Base-by-base conservation (phyloP, 2,888 invertebrate genomes). In the Resseliella maxima region DNA sequence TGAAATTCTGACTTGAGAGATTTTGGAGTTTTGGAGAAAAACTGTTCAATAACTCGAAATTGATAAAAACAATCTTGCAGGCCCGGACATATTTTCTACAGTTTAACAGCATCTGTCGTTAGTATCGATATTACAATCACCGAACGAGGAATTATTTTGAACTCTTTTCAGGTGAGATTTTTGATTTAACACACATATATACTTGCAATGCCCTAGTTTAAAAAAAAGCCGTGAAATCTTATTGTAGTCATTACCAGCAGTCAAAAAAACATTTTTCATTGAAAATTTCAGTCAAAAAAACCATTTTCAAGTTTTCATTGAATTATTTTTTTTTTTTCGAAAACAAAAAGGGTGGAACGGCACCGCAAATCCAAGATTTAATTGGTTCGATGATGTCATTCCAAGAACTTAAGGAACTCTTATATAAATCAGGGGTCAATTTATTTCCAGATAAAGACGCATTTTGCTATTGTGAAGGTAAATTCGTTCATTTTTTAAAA, bases 381-480 rank as follows among this genome's bases (percentile, higher is more conserved):
- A 88, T 91, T 85, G 91, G 91, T 24, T 89, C 89, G 87, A 89
- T 89, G 0, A 50, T 90, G 2, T 89, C 89, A 0, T 87, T 91
- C 50, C 86, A 88, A n/a, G 90, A 90, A 64, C 88, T 91, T 1
- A 90, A 90, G 87, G 88, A 89, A 45, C 89, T 88, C 10, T 88
- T 91, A 6, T 93, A 93, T 8, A 92, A 92, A 1, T 94, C 94
- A 0, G 96, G 96, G 0, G 94, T 96, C 86, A 96, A 97, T 89
- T 92, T 97, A 87, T 97, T 97, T 89, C 97, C 97, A 0, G 94
- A 94, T 86, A 93, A 93, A 88, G 97, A 97, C 90, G 94, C 94
- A 0, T 94, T 94, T 89, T 94, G 93, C 89, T 94, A 96, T 89
- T 91, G 96, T 0, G 95, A 95, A 89, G 93, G 92, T 89, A 24